These are phyloP conservation scores for Oreortyx pictus DNA, from an alignment of 2,797 vertebrate species.

Conservation along the genomic window DNA sequence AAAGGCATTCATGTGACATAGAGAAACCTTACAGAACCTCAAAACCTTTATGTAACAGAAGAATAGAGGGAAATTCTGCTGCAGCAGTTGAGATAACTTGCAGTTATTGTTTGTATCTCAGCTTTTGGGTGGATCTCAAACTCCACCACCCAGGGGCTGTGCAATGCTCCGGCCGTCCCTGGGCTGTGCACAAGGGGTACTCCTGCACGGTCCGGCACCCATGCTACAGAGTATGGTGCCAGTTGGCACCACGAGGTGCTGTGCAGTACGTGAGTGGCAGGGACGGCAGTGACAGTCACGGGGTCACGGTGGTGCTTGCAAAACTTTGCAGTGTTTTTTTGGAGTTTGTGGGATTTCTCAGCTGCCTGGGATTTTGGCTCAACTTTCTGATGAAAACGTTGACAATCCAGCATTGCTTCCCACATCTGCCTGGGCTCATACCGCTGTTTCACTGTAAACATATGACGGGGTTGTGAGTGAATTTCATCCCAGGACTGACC, in stretches of 20 bases:
- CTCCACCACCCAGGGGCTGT: not conserved
- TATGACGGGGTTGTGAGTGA: not conserved
- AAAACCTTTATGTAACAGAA: not conserved
- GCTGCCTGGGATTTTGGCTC: not conserved
- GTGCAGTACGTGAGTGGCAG: not conserved
- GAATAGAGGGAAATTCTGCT: not conserved
- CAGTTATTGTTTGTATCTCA: not conserved
- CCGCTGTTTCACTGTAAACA: not conserved
- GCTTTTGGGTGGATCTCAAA: not conserved
- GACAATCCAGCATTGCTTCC: not conserved
- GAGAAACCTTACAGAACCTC: slow-evolving; percentile 6
- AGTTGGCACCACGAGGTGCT: not conserved
- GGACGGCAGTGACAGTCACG: fast-evolving
- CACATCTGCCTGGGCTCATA: fast-evolving
- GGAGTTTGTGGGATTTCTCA: not conserved
- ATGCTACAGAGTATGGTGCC: not conserved
- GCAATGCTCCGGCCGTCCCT: fast-evolving
- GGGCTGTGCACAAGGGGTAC: not conserved
- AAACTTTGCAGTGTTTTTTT: not conserved
- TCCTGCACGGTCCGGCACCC: not conserved
- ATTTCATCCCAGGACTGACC: not conserved
- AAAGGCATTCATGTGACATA: slow-evolving; percentile 18
- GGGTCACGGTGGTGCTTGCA: fast-evolving
- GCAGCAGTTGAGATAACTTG: not conserved
- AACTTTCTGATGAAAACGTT: not conserved